Evolutionary conservation across 2,888 invertebrate species (phyloP), one percentile per base, ranked within the genome.

Genomic region (Drosophila melanosoma): DNA sequence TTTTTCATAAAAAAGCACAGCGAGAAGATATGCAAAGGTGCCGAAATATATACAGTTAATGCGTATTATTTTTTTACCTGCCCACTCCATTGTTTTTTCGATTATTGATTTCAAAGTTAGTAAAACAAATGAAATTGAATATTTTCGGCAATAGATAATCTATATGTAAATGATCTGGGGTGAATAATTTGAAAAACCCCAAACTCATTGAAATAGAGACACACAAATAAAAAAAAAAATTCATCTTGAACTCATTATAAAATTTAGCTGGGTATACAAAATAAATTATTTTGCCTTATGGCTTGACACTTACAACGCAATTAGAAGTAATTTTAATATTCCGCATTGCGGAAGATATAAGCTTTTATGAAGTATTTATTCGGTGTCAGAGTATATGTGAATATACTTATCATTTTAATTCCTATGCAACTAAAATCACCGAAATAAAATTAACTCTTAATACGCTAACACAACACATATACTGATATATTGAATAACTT

Each of bases 251-350:
- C 17, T 15, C 8, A 32, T 8, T 12, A 17, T 32, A 33, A 54
- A 32, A 20, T 10, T 17, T 10, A n/a, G 11, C 36, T 26, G 36
- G 12, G 45, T 32, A 54, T 40, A 15, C 0, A 12, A 64, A 63
- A 57, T 54, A 36, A 74, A 83, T 71, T 63, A 74, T 20, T 17
- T 60, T 64, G 66, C 33, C 36, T 61, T 65, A 49, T 51, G 57
- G 36, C 54, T 71, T 69, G 90, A 76, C 83, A 90, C 88, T 88
- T 79, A 54, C 48, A 49, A 53, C 53, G 57, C 59, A 75, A 42
- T 66, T 53, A n/a, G 29, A 54, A 60, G 40, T 62, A 26, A 74
- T 54, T 61, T 76, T 26, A n/a, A 23, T 52, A 53, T 53, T 6
- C 6, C 29, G 6, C 29, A 29, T 29, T 29, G 29, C 29, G 29